Percentiles rank a stretch among this genome's conserved stretches.
Evolutionary conservation across 2,888 invertebrate genomes (phyloP).

Genomic region (Eupithecia pulchellata): DNA sequence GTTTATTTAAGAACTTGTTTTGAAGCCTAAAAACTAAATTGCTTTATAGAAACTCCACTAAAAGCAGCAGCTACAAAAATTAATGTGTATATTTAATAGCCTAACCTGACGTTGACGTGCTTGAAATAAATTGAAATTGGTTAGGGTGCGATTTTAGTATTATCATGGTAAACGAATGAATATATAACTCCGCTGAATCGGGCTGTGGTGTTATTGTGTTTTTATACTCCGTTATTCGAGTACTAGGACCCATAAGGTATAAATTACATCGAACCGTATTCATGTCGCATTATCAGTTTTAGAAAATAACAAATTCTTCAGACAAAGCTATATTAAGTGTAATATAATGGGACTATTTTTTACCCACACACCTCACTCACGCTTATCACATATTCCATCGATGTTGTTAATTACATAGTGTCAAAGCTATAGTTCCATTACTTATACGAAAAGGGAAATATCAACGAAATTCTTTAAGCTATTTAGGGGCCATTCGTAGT

Average conservation of each 20-base stretch:
- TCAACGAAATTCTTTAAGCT: not conserved
- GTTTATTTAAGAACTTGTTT: not conserved
- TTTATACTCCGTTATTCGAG: slow-evolving; percentile 2
- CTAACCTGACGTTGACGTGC: slow-evolving; percentile 9
- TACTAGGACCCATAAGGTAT: not conserved
- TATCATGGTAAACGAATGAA: slow-evolving; percentile 17
- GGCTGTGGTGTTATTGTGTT: slow-evolving; percentile 7
- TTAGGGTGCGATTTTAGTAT: slow-evolving; percentile 21
- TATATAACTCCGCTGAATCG: slow-evolving; percentile 15
- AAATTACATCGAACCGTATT: slow-evolving; percentile 2
- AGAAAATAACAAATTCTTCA: slow-evolving; percentile 1
- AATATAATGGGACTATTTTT: slow-evolving; percentile 28
- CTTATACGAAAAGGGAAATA: not conserved
- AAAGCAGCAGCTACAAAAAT: not conserved
- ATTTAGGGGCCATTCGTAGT: not conserved
- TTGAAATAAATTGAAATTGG: slow-evolving; percentile 28
- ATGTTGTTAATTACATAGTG: slow-evolving; percentile 15
- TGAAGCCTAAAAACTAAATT: not conserved
- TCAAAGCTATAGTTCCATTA: not conserved
- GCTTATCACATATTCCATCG: slow-evolving; percentile 18
- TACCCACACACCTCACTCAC: slow-evolving; percentile 29
- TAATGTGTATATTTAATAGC: slow-evolving; percentile 19
- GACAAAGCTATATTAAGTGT: slow-evolving; percentile 8
- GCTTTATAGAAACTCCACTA: not conserved
- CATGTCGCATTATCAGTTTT: not conserved